These are phyloP conservation scores for Egretta garzetta DNA, from an alignment of 2,113 vertebrate genomes.

Conservation along the genomic window DNA sequence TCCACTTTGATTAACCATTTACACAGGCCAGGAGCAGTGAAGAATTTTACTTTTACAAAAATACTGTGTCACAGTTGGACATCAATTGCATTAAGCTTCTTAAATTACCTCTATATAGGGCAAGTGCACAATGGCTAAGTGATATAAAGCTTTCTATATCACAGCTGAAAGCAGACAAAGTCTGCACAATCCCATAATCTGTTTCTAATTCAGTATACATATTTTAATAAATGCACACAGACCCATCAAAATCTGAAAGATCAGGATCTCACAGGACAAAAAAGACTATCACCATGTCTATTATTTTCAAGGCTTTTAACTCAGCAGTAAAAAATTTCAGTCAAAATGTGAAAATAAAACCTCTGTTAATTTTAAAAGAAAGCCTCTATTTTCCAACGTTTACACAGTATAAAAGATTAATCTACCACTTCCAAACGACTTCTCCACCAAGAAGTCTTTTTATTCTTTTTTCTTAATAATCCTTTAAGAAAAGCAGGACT, in stretches of 20 bases:
- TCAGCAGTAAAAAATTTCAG: neutral
- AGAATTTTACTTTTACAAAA: constrained; percentile 5
- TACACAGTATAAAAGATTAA: neutral
- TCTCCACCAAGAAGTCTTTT: neutral
- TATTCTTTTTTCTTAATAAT: neutral
- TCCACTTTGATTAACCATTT: constrained; percentile 38
- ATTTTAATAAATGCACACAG: neutral
- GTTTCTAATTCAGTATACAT: constrained; percentile 7
- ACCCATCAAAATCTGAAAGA: neutral
- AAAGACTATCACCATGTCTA: neutral
- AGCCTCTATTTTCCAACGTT: neutral
- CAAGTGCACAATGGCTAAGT: neutral
- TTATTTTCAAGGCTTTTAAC: neutral
- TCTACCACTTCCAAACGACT: neutral
- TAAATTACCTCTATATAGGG: constrained; percentile 10
- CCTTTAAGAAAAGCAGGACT: neutral
- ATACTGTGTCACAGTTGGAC: neutral
- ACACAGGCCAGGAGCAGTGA: neutral
- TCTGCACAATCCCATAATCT: constrained; percentile 27
- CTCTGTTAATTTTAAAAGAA: neutral
- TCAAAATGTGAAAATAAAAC: constrained; percentile 12
- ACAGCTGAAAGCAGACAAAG: neutral
- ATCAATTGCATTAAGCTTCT: neutral
- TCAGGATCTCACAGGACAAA: neutral
- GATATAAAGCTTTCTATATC: neutral